Percentiles rank a stretch among this genome's conserved stretches.
Conservation (phyloP, 2,113 vertebrate species). For the Ammodytes marinus region DNA sequence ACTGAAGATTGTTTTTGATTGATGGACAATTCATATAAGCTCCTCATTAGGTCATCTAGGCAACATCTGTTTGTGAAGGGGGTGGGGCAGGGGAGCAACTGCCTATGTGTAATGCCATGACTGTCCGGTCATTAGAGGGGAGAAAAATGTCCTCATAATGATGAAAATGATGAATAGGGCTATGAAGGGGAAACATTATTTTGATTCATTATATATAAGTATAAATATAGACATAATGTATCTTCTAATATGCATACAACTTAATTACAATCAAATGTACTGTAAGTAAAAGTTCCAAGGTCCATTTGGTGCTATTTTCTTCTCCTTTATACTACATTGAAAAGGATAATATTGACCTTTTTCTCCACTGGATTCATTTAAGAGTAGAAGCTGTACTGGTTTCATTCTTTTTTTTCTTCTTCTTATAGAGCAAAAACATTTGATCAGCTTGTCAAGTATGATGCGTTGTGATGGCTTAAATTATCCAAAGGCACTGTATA, state of each 20-base stretch:
- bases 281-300: background rate
- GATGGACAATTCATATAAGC: slow-evolving; percentile 77
- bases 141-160: slow-evolving; percentile 54
- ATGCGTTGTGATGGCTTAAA: background rate
- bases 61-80: slow-evolving; percentile 73
- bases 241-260: background rate
- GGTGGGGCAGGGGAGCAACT: slow-evolving; percentile 49
- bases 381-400: background rate
- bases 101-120: slow-evolving; percentile 44
- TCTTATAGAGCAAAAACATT: background rate
- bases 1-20: slow-evolving; percentile 66
- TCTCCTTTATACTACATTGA: background rate
- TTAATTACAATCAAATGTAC: background rate
- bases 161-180: background rate
- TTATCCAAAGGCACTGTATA: background rate
- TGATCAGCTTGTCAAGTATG: background rate
- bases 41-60: slow-evolving; percentile 65
- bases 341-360: no score
- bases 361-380: background rate
- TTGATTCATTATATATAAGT: no score
- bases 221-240: background rate
- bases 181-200: no score
- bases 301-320: background rate
- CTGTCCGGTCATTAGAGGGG: slow-evolving; percentile 58
- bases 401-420: background rate